phyloP scores from a whole-genome alignment of 1,140 invertebrate species.

The Leguminivora glycinivorella region DNA sequence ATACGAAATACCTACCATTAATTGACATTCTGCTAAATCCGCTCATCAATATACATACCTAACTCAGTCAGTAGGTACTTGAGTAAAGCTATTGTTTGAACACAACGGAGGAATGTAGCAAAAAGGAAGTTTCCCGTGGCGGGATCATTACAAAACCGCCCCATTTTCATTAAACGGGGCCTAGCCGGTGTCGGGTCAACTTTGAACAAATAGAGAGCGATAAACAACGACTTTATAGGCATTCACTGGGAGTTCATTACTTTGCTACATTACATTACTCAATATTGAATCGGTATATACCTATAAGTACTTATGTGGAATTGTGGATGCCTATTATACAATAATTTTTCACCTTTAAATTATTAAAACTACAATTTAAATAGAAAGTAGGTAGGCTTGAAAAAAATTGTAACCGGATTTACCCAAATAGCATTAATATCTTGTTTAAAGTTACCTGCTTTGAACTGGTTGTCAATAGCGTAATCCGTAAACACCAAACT shows the following conservation, averaged over 20 bases:
- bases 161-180: conserved; percentile 25
- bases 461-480: conserved; percentile 61
- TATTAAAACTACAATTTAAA: background rate
- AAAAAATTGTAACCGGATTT: conserved; percentile 29
- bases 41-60: background rate
- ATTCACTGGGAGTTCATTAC: conserved; percentile 10
- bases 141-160: conserved; percentile 26
- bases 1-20: no score
- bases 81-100: conserved; percentile 9
- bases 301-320: no score
- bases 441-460: conserved; percentile 61
- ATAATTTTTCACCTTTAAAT: background rate
- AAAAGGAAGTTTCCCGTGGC: conserved; percentile 5
- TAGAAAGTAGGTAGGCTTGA: background rate
- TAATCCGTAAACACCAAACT: conserved; percentile 70
- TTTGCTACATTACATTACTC: conserved; percentile 10
- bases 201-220: conserved; percentile 29
- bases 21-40: background rate
- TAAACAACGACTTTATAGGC: conserved; percentile 26
- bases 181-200: conserved; percentile 25
- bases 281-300: background rate
- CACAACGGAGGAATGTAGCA: conserved; percentile 13
- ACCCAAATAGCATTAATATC: conserved; percentile 42
- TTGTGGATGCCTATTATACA: background rate
- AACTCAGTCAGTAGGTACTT: background rate